Evolutionary conservation across 92 coral and sea anemone genomes (phyloP).

Genomic region (Scolanthus callimorphus): DNA sequence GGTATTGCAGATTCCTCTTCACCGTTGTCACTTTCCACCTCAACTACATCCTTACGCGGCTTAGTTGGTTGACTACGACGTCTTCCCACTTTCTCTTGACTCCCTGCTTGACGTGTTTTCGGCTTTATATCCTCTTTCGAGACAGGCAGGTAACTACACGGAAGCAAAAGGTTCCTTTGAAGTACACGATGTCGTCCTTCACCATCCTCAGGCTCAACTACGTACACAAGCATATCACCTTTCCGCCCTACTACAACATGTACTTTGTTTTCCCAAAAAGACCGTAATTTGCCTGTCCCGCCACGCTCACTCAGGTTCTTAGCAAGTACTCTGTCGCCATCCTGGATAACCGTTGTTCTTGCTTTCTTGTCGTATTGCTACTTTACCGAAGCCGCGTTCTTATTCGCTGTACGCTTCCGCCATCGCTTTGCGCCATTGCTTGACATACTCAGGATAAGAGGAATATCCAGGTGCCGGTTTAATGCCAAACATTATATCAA

Average conservation of each 20-base stretch:
- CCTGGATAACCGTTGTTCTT: constrained; percentile 4
- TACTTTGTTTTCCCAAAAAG: constrained; percentile 18
- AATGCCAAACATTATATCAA: constrained; percentile 55
- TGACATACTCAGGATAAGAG: constrained; percentile 57
- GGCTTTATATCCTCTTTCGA: neutral
- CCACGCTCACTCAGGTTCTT: constrained; percentile 41
- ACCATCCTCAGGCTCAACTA: constrained; percentile 3
- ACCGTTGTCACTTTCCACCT: too few species aligned
- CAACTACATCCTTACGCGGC: too few species aligned
- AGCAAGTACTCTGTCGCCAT: constrained; percentile 35
- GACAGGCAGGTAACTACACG: neutral
- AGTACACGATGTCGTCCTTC: neutral
- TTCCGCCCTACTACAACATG: constrained; percentile 8
- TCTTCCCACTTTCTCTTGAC: neutral
- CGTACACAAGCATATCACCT: constrained; percentile 3
- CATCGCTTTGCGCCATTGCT: constrained; percentile 55
- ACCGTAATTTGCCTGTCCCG: constrained; percentile 33
- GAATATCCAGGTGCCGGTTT: constrained; percentile 43
- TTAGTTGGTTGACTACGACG: too few species aligned
- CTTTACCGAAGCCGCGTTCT: constrained; percentile 27
- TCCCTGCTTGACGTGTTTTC: constrained; percentile 1
- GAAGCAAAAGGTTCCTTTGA: constrained; percentile 8
- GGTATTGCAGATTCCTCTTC: too few species aligned
- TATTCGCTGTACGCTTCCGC: constrained; percentile 39
- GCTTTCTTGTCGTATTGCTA: constrained; percentile 24